Percentiles rank a stretch among this genome's conserved stretches.
phyloP scores from a whole-genome alignment of 2,113 vertebrate species.

The Fukomys damarensis region DNA sequence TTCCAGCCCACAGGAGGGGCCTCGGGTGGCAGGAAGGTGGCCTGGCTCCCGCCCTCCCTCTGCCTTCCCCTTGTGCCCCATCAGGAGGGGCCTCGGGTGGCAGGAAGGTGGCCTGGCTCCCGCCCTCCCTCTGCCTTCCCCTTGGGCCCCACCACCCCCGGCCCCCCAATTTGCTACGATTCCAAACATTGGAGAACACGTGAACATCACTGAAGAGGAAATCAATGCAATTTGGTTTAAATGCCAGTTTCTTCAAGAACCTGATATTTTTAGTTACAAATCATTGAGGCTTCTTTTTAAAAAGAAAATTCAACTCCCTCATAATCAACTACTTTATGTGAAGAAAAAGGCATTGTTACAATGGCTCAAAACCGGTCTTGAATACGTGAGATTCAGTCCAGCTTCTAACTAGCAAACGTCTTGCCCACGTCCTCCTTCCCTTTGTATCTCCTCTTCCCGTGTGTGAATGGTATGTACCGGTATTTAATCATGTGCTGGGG shows the following conservation, averaged over 20 bases:
- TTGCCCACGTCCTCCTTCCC: slow-evolving; percentile 98
- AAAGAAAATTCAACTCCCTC: slow-evolving; percentile 85
- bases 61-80: not conserved
- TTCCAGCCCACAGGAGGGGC: not conserved
- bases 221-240: slow-evolving; percentile 84
- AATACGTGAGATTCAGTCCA: slow-evolving; percentile 82
- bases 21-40: not conserved
- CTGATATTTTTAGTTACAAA: slow-evolving; percentile 82
- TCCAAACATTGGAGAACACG: slow-evolving; percentile 65
- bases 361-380: slow-evolving; percentile 89
- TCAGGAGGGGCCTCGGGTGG: not conserved
- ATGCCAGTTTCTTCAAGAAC: slow-evolving; percentile 86
- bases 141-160: not conserved
- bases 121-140: not conserved
- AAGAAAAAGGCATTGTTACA: slow-evolving; percentile 89
- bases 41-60: not conserved
- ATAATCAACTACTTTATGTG: slow-evolving; percentile 84
- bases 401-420: slow-evolving; percentile 97
- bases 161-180: slow-evolving; percentile 51
- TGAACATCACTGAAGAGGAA: slow-evolving; percentile 77
- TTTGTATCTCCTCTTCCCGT: slow-evolving; percentile 99
- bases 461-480: slow-evolving; percentile 99
- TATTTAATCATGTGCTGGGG: slow-evolving; percentile 99
- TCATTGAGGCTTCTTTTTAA: slow-evolving; percentile 81
- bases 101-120: not conserved